Conservation (phyloP, 2,888 invertebrate genomes). For the Andrena hattorfiana region DNA sequence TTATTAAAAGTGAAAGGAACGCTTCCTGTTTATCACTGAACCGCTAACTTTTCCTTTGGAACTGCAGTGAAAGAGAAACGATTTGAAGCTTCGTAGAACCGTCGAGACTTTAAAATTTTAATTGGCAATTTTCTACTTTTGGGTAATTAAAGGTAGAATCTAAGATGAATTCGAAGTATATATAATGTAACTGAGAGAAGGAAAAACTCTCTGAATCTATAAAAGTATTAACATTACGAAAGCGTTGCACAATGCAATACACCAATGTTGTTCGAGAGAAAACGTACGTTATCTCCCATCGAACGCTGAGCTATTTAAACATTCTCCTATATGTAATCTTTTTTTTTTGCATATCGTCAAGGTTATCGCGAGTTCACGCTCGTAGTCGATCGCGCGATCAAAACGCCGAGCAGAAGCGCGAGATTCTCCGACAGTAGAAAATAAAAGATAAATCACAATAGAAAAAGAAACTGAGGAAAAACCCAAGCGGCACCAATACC, state of each 20-base stretch:
- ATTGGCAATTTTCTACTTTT: no score
- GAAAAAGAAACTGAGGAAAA: not conserved
- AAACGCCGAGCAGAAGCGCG: not conserved
- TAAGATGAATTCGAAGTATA: no score
- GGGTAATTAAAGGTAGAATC: no score
- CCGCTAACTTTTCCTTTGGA: not conserved
- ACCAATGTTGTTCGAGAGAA: not conserved
- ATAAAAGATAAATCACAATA: not conserved
- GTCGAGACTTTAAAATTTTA: no score
- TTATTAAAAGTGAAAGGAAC: conserved; percentile 30
- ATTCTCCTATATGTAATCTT: not conserved
- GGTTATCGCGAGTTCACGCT: conserved; percentile 54
- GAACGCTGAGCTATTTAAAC: not conserved
- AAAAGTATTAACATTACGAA: not conserved
- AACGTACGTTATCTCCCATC: conserved; percentile 18
- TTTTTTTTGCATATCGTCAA: conserved; percentile 30
- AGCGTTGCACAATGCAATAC: not conserved
- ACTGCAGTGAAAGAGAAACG: not conserved
- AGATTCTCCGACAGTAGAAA: not conserved
- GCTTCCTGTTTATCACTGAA: not conserved
- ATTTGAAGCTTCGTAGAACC: not conserved
- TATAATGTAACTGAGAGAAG: not conserved
- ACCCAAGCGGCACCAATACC: not conserved
- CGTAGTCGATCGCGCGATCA: not conserved
- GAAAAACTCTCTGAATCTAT: not conserved